These are phyloP conservation scores for Chaetura pelagica DNA, from an alignment of 2,113 vertebrate genomes.

Conservation along the genomic window DNA sequence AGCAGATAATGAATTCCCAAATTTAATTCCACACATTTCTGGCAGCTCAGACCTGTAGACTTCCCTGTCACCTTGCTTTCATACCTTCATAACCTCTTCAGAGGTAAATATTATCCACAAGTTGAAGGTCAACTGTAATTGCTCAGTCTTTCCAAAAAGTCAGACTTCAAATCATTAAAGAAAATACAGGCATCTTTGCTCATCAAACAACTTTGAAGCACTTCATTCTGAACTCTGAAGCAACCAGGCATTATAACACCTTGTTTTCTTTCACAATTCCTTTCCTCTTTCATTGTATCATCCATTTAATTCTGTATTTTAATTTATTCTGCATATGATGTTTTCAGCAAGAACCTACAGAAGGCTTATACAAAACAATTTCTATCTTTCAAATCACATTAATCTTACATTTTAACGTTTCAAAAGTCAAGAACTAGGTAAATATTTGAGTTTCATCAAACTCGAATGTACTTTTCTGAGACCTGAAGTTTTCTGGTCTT, in stretches of 20 bases:
- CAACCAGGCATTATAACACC: background rate
- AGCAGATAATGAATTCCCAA: background rate
- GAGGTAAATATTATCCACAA: background rate
- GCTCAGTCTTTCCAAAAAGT: background rate
- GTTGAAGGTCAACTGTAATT: background rate
- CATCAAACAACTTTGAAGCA: background rate
- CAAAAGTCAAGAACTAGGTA: background rate
- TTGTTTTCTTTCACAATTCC: background rate
- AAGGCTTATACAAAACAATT: background rate
- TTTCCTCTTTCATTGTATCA: background rate
- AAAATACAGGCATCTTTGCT: background rate
- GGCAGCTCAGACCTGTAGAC: background rate
- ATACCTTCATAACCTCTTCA: background rate
- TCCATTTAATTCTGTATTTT: background rate
- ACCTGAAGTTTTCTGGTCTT: background rate
- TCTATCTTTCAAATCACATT: background rate
- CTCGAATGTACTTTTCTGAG: background rate
- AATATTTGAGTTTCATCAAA: background rate
- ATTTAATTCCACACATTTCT: background rate
- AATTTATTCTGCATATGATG: background rate
- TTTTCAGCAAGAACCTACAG: background rate
- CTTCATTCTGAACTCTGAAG: background rate
- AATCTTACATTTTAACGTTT: background rate
- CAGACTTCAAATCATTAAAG: background rate
- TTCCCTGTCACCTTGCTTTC: background rate